Evolutionary conservation across 2,113 vertebrate genomes (phyloP), one percentile per base, ranked within the genome.

Genomic region (Aphelocoma coerulescens): DNA sequence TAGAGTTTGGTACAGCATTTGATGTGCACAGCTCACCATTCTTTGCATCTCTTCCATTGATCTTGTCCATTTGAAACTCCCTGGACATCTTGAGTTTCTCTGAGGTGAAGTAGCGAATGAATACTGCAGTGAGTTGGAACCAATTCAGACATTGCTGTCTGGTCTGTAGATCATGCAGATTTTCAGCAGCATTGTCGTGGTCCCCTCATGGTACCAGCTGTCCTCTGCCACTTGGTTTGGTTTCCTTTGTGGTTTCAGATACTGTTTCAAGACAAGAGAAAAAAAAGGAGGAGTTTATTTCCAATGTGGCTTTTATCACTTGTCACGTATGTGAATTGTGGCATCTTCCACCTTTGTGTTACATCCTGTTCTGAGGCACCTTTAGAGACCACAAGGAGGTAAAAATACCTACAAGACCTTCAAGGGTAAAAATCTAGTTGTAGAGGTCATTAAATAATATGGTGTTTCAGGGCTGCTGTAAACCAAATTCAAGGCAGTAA

Each of bases 221-320:
- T 84, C 88, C 72, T 84, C 37, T 84, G 82, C 75, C 85, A 81
- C 88, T 88, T 94, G 88, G 35, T 68, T 87, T 83, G 74, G 61
- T 80, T 91, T 91, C 44, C 58, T 81, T 59, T 84, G 52, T 93
- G 85, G 44, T 81, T 96, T 91, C 62, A 77, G 43, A 33, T 91
- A 48, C 17, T 82, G 15, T 76, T 93, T 88, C 17, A 81, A 90
- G 41, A 54, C 11, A 41, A 65, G 43, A 22, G 9, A 30, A 23
- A 20, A 59, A 77, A 71, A 54, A 61, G 16, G 8, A 68, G 22
- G 12, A 41, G 4, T 87, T 95, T 86, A 24, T 71, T 89, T 93
- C 44, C 7, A 33, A 0, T 8, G 43, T 67, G 39, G 33, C 44
- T 93, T 77, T 89, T 84, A n/a, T 80, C 3, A 11, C 44, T 65